A percentile compares a stretch with the other conserved stretches of the same genome.
Conservation (phyloP, 2,113 vertebrate genomes). For the Neofelis nebulosa region DNA sequence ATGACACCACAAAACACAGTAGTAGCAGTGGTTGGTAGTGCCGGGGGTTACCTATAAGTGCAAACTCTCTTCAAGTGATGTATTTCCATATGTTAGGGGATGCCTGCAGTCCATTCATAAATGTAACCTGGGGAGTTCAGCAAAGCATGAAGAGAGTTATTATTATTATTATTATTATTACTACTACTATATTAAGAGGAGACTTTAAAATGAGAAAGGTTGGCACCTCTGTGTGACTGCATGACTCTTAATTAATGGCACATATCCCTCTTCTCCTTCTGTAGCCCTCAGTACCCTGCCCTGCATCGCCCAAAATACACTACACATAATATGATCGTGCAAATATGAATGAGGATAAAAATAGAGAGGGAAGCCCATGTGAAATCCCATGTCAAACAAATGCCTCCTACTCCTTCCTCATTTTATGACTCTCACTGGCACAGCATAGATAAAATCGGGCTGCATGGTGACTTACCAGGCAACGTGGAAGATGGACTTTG, state of each 20-base stretch:
- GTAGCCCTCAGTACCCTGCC: background rate
- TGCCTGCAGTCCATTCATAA: background rate
- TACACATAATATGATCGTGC: background rate
- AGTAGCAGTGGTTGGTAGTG: background rate
- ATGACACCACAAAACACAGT: background rate
- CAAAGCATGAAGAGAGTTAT: background rate
- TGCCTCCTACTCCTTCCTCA: fast-evolving
- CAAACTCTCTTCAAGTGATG: background rate
- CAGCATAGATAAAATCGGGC: background rate
- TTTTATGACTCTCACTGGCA: background rate
- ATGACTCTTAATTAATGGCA: background rate
- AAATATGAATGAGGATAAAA: background rate
- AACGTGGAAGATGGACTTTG: background rate
- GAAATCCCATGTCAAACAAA: background rate
- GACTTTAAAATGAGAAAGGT: background rate
- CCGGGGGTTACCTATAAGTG: background rate
- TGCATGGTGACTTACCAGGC: background rate
- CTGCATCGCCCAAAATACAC: background rate
- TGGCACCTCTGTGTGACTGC: background rate
- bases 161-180: no score
- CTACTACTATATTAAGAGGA: background rate
- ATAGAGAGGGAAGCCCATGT: background rate
- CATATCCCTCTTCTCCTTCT: background rate
- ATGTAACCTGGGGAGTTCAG: background rate
- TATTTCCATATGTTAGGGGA: background rate